Conservation (phyloP, 2,113 vertebrate genomes). For the Xenus cinereus region DNA sequence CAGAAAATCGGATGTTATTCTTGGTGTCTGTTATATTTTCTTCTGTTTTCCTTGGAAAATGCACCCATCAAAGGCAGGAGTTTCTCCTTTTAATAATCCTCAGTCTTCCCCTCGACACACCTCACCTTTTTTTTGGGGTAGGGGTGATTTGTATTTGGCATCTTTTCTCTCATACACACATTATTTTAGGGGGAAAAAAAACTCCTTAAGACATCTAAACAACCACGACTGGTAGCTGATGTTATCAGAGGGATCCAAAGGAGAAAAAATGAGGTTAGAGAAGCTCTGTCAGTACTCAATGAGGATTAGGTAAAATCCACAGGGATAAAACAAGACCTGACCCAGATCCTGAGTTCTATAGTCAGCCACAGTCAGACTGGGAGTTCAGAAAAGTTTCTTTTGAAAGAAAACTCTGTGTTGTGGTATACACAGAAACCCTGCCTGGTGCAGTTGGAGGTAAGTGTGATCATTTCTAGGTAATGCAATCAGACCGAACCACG, state of each 20-base stretch:
- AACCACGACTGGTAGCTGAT: background rate
- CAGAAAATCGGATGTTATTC: conserved; percentile 69
- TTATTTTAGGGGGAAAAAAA: background rate
- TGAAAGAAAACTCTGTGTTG: conserved; percentile 10
- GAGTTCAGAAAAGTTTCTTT: background rate
- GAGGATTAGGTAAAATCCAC: conserved; percentile 49
- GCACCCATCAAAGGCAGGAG: background rate
- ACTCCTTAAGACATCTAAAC: background rate
- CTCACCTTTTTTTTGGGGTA: background rate
- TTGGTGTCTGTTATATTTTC: conserved; percentile 57
- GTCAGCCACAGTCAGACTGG: background rate
- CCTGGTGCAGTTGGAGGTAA: background rate
- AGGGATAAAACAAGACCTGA: conserved; percentile 37
- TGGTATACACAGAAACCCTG: background rate
- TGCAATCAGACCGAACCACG: background rate
- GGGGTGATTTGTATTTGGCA: background rate
- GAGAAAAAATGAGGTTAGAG: conserved; percentile 5
- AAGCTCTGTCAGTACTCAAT: conserved; percentile 12
- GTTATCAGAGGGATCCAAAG: conserved; percentile 30
- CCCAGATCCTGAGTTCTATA: background rate
- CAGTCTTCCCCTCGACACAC: background rate
- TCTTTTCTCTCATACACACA: background rate
- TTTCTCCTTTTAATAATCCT: conserved; percentile 31
- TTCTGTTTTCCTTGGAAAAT: conserved; percentile 67
- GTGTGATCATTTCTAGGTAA: background rate